Percentiles rank a stretch among this genome's conserved stretches.
phyloP scores from a whole-genome alignment of 2,888 invertebrate species.

The Acleris holmiana region DNA sequence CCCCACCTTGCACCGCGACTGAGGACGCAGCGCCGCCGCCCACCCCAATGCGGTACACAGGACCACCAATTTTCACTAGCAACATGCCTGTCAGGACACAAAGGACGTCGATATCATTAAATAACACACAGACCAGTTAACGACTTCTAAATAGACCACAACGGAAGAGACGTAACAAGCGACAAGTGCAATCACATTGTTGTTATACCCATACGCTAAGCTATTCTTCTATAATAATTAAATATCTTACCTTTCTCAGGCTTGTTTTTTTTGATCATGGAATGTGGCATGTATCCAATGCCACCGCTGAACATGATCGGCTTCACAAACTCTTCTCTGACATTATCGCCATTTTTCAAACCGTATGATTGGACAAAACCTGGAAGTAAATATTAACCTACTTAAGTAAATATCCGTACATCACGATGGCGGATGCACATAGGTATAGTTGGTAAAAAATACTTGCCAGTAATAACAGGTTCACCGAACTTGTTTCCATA shows the following conservation, averaged over 20 bases:
- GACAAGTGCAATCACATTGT: no score
- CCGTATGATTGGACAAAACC: constrained; percentile 98
- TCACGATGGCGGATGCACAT: no score
- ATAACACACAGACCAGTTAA: no score
- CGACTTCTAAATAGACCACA: no score
- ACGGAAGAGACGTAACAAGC: no score
- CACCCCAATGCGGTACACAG: constrained; percentile 98
- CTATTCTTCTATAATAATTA: neutral
- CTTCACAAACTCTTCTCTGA: constrained; percentile 96
- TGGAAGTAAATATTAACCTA: constrained; percentile 48
- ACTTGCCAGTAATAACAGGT: constrained; percentile 88
- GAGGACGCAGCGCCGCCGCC: constrained; percentile 99
- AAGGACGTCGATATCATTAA: neutral
- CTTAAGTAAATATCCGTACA: no score
- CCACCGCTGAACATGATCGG: constrained; percentile 99
- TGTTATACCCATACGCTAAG: no score
- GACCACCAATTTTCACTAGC: constrained; percentile 98
- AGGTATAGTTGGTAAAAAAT: neutral
- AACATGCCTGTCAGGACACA: constrained; percentile 89
- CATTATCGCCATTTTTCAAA: constrained; percentile 85
- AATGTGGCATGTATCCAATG: constrained; percentile 94
- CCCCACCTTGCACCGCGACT: constrained; percentile 94
- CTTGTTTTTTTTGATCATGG: constrained; percentile 90
- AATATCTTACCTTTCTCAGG: constrained; percentile 87
- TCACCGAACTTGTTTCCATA: constrained; percentile 99